phyloP scores from a whole-genome alignment of 2,888 invertebrate species.

The Drosophila pullipes region DNA sequence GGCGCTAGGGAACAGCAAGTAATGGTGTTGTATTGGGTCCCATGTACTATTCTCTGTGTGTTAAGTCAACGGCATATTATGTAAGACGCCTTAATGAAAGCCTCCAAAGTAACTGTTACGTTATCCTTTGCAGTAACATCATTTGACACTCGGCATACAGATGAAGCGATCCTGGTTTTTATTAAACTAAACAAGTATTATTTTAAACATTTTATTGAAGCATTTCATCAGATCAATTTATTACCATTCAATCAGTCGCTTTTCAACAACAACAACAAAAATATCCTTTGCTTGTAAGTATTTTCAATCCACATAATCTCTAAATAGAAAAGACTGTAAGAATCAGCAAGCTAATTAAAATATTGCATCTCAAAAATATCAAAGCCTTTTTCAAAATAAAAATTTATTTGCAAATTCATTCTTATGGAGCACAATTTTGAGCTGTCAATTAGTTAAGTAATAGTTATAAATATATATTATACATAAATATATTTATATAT shows the following conservation, averaged over 20 bases:
- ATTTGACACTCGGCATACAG: background rate
- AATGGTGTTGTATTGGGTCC: slow-evolving; percentile 1
- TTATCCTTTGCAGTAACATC: slow-evolving; percentile 21
- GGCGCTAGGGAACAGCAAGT: background rate
- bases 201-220: background rate
- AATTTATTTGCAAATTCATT: background rate
- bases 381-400: background rate
- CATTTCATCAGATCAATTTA: background rate
- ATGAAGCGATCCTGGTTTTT: background rate
- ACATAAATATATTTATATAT: background rate
- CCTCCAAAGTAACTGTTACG: slow-evolving; percentile 20
- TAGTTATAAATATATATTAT: background rate
- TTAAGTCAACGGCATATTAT: slow-evolving; percentile 58
- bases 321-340: background rate
- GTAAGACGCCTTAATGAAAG: slow-evolving; percentile 54
- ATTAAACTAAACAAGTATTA: background rate
- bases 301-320: background rate
- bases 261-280: too few relatives aligned
- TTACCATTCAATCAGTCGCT: background rate
- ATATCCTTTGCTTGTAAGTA: too few relatives aligned
- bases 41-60: slow-evolving; percentile 25
- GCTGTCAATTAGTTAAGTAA: background rate
- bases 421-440: background rate
- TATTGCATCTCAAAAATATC: background rate
- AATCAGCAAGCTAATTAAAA: background rate